Conservation (phyloP, 2,888 invertebrate genomes). For the Rhaphigaster nebulosa region DNA sequence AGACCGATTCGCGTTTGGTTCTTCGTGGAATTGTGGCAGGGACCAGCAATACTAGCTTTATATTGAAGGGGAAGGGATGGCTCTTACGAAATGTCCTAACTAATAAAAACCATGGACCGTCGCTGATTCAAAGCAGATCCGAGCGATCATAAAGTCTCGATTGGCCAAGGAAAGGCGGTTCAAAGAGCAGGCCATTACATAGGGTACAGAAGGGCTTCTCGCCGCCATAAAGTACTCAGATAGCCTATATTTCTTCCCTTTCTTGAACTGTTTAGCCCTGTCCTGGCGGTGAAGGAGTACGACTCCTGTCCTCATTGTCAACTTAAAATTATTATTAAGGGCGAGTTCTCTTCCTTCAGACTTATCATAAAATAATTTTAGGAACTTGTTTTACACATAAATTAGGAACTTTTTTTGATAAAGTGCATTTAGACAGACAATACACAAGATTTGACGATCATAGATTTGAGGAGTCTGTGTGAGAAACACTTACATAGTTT, state of each 20-base stretch:
- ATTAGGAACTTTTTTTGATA: too few species aligned
- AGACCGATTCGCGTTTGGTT: too few species aligned
- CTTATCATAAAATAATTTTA: too few species aligned
- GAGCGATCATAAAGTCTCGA: background rate
- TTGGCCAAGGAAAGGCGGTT: background rate
- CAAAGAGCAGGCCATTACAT: background rate
- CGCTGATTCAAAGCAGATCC: constrained; percentile 1
- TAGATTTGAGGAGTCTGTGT: too few species aligned
- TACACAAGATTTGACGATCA: too few species aligned
- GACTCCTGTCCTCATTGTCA: background rate
- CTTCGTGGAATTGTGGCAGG: too few species aligned
- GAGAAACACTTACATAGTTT: too few species aligned
- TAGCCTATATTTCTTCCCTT: constrained; percentile 22
- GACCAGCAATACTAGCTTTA: background rate
- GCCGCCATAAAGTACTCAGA: constrained; percentile 10
- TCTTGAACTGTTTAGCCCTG: background rate
- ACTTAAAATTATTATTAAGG: background rate
- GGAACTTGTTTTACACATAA: too few species aligned
- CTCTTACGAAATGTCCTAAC: background rate
- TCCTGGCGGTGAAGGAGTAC: background rate
- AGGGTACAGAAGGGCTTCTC: background rate
- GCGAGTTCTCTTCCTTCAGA: too few species aligned
- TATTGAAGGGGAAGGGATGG: background rate
- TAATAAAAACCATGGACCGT: background rate
- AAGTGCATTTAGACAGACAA: too few species aligned